phyloP scores from a whole-genome alignment of 2,888 invertebrate genomes.

The Eupithecia abbreviata region DNA sequence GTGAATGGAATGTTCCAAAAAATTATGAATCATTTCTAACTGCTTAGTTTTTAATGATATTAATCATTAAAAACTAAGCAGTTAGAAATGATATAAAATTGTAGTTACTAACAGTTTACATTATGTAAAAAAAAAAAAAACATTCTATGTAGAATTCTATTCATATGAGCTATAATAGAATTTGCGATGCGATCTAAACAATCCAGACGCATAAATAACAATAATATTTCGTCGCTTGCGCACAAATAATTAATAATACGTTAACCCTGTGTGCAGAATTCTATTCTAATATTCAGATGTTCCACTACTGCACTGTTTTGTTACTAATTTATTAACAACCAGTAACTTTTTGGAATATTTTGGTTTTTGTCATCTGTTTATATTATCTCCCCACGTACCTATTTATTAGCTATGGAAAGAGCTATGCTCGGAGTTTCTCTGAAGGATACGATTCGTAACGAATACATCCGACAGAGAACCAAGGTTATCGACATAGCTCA shows the following conservation, averaged over 20 bases:
- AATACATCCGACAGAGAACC: too few relatives aligned
- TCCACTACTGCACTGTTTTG: background rate
- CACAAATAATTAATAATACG: constrained; percentile 67
- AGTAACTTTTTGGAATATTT: background rate
- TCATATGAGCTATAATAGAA: background rate
- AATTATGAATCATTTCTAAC: background rate
- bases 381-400: too few relatives aligned
- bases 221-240: constrained; percentile 69
- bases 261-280: constrained; percentile 19
- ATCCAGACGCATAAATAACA: constrained; percentile 75
- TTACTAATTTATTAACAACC: background rate
- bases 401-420: too few relatives aligned
- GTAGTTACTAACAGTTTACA: too few relatives aligned
- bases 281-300: background rate
- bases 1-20: background rate
- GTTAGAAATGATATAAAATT: background rate
- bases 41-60: background rate
- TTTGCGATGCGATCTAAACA: constrained; percentile 34
- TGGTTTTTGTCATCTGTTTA: background rate
- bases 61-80: background rate
- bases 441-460: too few relatives aligned
- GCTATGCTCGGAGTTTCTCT: too few relatives aligned
- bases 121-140: background rate
- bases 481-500: too few relatives aligned
- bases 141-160: background rate